These are phyloP conservation scores for Mesorhabditis belari DNA, from an alignment of 2,888 invertebrate species.

Conservation along the genomic window DNA sequence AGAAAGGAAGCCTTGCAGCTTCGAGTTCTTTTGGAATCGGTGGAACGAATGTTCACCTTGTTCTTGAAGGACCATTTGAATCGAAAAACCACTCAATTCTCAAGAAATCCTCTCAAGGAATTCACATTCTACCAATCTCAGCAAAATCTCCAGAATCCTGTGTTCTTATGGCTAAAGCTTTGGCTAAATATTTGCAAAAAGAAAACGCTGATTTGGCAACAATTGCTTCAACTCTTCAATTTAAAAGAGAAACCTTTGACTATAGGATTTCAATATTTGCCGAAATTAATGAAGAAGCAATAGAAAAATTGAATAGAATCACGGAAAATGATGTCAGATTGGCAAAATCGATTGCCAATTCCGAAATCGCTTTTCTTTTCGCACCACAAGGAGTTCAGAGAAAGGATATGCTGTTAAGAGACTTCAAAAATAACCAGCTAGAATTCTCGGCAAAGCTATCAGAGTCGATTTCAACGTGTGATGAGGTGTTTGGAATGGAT, in stretches of 20 bases:
- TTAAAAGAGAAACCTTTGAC: slow-evolving; percentile 14
- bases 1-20: slow-evolving; percentile 9
- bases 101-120: neutral
- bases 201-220: neutral
- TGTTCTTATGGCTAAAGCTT: neutral
- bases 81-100: no score
- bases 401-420: slow-evolving; percentile 23
- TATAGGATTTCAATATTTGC: slow-evolving; percentile 17
- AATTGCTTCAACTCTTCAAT: slow-evolving; percentile 18
- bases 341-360: neutral
- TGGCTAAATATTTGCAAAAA: neutral
- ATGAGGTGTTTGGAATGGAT: neutral
- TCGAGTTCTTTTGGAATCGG: slow-evolving; percentile 48
- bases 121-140: slow-evolving; percentile 23
- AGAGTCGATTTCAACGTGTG: slow-evolving; percentile 8
- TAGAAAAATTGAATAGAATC: slow-evolving; percentile 5
- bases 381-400: slow-evolving; percentile 46
- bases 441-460: slow-evolving; percentile 9
- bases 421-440: slow-evolving; percentile 5
- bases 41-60: slow-evolving; percentile 46
- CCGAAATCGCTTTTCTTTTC: slow-evolving; percentile 36
- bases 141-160: slow-evolving; percentile 12
- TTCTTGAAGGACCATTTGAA: neutral
- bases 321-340: neutral
- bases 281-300: slow-evolving; percentile 4